phyloP scores from a whole-genome alignment of 1,140 invertebrate genomes.

The Xylocopa sonorina region DNA sequence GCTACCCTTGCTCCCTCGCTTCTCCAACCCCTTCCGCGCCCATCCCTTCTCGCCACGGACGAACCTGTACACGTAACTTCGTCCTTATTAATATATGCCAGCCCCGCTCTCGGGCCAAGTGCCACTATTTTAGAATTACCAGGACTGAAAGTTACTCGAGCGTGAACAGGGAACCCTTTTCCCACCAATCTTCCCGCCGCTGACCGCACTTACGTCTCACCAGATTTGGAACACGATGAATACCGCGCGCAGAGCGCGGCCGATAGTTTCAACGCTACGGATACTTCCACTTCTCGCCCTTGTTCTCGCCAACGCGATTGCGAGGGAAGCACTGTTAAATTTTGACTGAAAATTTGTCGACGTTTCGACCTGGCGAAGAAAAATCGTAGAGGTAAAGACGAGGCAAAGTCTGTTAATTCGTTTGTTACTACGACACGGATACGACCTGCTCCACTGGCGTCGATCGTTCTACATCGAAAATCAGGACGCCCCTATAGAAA shows the following conservation, averaged over 20 bases:
- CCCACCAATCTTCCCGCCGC: neutral
- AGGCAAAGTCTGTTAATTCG: no score
- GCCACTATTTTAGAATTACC: conserved; percentile 71
- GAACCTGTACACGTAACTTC: conserved; percentile 20
- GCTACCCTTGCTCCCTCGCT: conserved; percentile 1
- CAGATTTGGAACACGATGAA: conserved; percentile 22
- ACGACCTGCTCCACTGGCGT: no score
- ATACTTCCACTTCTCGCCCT: neutral
- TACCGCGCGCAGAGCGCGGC: neutral
- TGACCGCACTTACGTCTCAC: conserved; percentile 30
- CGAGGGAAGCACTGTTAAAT: no score
- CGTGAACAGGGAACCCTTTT: conserved; percentile 46
- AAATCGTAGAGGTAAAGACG: no score
- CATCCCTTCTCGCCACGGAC: conserved; percentile 26
- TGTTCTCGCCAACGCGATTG: neutral
- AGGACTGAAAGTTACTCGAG: conserved; percentile 65
- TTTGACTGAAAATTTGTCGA: no score
- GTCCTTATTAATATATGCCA: conserved; percentile 75
- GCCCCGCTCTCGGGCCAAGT: conserved; percentile 61
- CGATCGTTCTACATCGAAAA: neutral
- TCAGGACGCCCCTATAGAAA: neutral
- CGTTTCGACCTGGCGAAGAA: neutral
- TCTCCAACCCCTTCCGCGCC: conserved; percentile 30
- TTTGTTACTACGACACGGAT: no score
- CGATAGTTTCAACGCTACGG: neutral